Evolutionary conservation across 1,140 invertebrate species (phyloP).

Genomic region (Zaprionus ornatus): DNA sequence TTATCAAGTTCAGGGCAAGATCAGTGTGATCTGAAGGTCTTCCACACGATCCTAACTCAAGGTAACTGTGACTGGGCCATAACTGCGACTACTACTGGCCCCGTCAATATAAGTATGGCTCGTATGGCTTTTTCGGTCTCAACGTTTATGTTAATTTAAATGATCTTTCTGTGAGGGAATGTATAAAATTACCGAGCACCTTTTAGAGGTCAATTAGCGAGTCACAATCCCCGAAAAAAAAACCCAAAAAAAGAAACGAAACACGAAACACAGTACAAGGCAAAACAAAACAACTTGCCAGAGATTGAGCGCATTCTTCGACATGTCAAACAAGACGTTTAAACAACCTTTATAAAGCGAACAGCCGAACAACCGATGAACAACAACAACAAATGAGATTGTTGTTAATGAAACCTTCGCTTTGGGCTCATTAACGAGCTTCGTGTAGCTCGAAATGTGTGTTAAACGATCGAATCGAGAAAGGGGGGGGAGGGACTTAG

Average conservation of each 20-base stretch:
- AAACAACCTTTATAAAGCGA: constrained; percentile 22
- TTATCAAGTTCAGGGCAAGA: not conserved
- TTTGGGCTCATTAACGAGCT: constrained; percentile 48
- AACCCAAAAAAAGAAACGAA: not conserved
- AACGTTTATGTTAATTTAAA: constrained; percentile 57
- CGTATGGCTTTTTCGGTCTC: not conserved
- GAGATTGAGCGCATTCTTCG: constrained; percentile 39
- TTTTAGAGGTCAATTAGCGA: constrained; percentile 77
- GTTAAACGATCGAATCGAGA: not conserved
- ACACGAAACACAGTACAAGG: constrained; percentile 44
- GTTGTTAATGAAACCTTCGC: constrained; percentile 63
- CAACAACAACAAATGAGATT: constrained; percentile 36
- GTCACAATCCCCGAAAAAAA: constrained; percentile 41
- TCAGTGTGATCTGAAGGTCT: not conserved
- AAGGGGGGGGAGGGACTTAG: not conserved
- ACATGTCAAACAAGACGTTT: constrained; percentile 46
- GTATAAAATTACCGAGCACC: constrained; percentile 48
- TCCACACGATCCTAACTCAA: constrained; percentile 8
- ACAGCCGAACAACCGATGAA: constrained; percentile 23
- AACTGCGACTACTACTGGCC: not conserved
- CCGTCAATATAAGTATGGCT: not conserved
- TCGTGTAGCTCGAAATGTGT: constrained; percentile 25
- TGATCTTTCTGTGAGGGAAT: constrained; percentile 21
- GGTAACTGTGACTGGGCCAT: constrained; percentile 1
- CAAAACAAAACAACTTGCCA: constrained; percentile 15